phyloP scores from a whole-genome alignment of 2,797 vertebrate species.

The Crypturellus tataupa region DNA sequence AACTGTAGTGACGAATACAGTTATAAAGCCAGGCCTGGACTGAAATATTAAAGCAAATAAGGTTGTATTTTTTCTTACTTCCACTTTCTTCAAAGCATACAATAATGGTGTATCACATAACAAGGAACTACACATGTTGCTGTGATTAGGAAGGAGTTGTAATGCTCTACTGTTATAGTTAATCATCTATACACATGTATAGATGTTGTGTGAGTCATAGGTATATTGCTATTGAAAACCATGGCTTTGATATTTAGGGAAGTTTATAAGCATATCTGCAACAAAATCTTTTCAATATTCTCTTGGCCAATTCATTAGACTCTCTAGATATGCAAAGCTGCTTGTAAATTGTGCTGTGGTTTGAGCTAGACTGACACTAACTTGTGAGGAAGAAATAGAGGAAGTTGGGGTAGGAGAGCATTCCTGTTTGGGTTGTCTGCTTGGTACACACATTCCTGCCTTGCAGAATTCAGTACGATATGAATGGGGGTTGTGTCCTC shows the following conservation, averaged over 20 bases:
- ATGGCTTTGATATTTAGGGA: neutral
- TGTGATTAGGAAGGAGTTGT: neutral
- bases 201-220: neutral
- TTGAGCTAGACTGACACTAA: neutral
- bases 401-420: neutral
- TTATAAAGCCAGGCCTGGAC: neutral
- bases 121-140: rapidly evolving
- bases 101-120: neutral
- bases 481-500: neutral
- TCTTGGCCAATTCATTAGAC: neutral
- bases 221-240: neutral
- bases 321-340: neutral
- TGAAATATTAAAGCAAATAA: neutral
- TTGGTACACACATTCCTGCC: neutral
- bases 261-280: neutral
- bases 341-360: neutral
- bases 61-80: neutral
- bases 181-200: neutral
- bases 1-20: neutral
- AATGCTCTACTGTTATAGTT: neutral
- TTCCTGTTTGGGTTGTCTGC: neutral
- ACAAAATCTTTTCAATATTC: neutral
- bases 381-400: neutral
- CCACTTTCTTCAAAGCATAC: neutral
- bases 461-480: neutral